Conservation (phyloP, 1,140 invertebrate species). For the Drosophila lowei region DNA sequence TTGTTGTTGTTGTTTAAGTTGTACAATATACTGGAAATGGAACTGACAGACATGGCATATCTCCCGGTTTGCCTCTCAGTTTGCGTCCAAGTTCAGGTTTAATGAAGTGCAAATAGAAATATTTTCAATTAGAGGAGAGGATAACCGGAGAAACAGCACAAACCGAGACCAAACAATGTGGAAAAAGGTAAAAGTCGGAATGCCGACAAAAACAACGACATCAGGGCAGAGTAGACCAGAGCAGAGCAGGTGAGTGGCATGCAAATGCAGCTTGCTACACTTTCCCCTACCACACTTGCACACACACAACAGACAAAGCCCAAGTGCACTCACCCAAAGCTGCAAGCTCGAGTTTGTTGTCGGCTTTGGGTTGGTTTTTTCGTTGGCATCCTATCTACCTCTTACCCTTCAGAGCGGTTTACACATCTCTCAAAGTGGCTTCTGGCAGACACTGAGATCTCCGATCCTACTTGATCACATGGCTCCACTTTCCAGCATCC, state of each 20-base stretch:
- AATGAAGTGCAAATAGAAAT: constrained; percentile 79
- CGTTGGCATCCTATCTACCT: no score
- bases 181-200: constrained; percentile 55
- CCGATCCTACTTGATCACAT: constrained; percentile 16
- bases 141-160: constrained; percentile 21
- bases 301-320: constrained; percentile 2
- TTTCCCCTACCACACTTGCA: constrained; percentile 15
- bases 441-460: constrained; percentile 16
- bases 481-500: not conserved
- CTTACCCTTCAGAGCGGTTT: no score
- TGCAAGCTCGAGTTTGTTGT: constrained; percentile 49
- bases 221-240: not conserved
- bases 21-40: constrained; percentile 19
- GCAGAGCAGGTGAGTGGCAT: constrained; percentile 67
- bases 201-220: constrained; percentile 17
- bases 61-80: constrained; percentile 6
- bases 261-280: constrained; percentile 63
- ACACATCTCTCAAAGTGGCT: constrained; percentile 29
- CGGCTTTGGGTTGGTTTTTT: constrained; percentile 47
- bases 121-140: constrained; percentile 70
- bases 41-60: constrained; percentile 37
- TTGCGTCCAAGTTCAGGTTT: constrained; percentile 54
- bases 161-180: constrained; percentile 34
- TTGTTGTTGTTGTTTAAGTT: not conserved
- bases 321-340: constrained; percentile 70